Percentiles rank a stretch among this genome's conserved stretches.
Conservation (phyloP, 2,888 invertebrate genomes). For the Ophion slaviceki region DNA sequence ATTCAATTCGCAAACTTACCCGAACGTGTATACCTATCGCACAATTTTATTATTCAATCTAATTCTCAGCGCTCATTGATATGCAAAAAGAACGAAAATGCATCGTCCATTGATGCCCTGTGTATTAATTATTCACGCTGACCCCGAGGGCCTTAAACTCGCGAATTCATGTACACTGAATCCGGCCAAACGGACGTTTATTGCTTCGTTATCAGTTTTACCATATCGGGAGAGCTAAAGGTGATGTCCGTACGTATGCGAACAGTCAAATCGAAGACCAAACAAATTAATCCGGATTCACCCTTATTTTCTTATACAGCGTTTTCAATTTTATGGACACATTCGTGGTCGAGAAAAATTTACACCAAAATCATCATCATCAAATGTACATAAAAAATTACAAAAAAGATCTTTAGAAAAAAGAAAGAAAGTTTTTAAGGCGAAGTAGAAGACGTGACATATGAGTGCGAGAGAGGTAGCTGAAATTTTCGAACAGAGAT, state of each 20-base stretch:
- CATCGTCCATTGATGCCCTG: slow-evolving; percentile 3
- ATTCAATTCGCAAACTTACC: no score
- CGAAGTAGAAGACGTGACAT: no score
- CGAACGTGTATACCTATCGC: neutral
- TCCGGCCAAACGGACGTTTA: slow-evolving; percentile 30
- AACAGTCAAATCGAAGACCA: neutral
- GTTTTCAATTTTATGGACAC: neutral
- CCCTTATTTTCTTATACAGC: neutral
- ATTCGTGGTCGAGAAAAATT: no score
- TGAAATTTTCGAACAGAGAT: no score
- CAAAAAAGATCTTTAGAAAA: no score
- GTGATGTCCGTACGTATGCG: slow-evolving; percentile 6
- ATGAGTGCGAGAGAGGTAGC: no score
- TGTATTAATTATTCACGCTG: slow-evolving; percentile 41
- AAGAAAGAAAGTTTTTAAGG: no score
- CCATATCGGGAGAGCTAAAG: slow-evolving; percentile 26
- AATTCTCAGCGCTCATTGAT: slow-evolving; percentile 1
- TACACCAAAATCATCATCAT: no score
- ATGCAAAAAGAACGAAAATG: neutral
- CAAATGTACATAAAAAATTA: no score
- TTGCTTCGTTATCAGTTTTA: slow-evolving; percentile 47
- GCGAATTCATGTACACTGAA: slow-evolving; percentile 23
- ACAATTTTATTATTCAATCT: neutral
- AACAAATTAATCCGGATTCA: neutral
- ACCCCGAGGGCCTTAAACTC: slow-evolving; percentile 48